A percentile compares a stretch with the other conserved stretches of the same genome.
Evolutionary conservation across 2,888 invertebrate species (phyloP).

Genomic region (Rhamnusium bicolor): DNA sequence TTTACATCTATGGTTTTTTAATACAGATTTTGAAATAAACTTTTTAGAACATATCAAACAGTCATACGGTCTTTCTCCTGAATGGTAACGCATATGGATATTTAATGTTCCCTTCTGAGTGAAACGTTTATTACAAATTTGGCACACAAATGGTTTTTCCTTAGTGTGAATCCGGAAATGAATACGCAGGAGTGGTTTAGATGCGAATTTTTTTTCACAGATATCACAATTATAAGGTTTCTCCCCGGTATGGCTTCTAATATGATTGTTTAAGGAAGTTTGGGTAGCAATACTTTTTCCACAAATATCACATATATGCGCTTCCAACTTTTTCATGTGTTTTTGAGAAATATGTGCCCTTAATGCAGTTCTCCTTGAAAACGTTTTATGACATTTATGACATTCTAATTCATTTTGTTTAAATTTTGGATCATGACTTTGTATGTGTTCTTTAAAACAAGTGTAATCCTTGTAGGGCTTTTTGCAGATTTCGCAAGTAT

Average conservation of each 20-base stretch:
- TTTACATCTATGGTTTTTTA: conserved; percentile 59
- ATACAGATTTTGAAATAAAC: conserved; percentile 59
- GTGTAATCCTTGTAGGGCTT: conserved; percentile 46
- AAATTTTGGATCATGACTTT: conserved; percentile 47
- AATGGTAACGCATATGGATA: conserved; percentile 73
- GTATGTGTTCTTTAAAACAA: conserved; percentile 44
- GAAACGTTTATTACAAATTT: conserved; percentile 74
- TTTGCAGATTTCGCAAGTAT: conserved; percentile 41
- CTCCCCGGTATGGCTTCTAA: conserved; percentile 63
- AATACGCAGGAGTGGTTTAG: conserved; percentile 68
- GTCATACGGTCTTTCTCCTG: conserved; percentile 74
- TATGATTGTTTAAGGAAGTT: conserved; percentile 55
- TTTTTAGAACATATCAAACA: conserved; percentile 67
- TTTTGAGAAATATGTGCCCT: not conserved
- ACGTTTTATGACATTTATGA: conserved; percentile 42
- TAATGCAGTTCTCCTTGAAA: conserved; percentile 34
- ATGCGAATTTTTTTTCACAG: conserved; percentile 69
- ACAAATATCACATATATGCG: conserved; percentile 56
- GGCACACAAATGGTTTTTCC: conserved; percentile 73
- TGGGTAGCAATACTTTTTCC: conserved; percentile 56
- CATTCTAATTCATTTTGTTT: conserved; percentile 38
- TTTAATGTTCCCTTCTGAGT: conserved; percentile 73
- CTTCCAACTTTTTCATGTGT: not conserved
- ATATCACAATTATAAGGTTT: conserved; percentile 65
- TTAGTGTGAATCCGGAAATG: conserved; percentile 75